phyloP scores from a whole-genome alignment of 2,113 vertebrate genomes.

The Rhinogobius similis region DNA sequence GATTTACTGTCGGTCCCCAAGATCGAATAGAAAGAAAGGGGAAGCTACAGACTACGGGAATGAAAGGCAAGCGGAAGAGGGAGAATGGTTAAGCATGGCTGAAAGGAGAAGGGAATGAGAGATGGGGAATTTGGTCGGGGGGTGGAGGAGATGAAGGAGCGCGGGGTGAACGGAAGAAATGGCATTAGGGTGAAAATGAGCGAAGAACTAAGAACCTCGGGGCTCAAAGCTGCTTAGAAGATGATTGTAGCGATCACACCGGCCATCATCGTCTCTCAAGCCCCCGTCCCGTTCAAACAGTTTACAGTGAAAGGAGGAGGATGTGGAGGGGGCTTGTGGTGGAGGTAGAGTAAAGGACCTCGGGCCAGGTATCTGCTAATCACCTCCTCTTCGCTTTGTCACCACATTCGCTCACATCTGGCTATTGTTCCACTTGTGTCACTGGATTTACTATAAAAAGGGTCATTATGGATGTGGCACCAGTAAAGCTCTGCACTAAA shows the following conservation, averaged over 20 bases:
- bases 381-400: slow-evolving; percentile 25
- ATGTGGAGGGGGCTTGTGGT: background rate
- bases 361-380: slow-evolving; percentile 45
- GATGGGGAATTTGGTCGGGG: slow-evolving; percentile 41
- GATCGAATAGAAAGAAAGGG: slow-evolving; percentile 46
- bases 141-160: slow-evolving; percentile 46
- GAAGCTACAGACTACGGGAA: slow-evolving; percentile 51
- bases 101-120: slow-evolving; percentile 53
- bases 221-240: slow-evolving; percentile 56
- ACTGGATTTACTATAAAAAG: slow-evolving; percentile 30
- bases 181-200: slow-evolving; percentile 60
- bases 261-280: slow-evolving; percentile 36
- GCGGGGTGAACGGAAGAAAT: slow-evolving; percentile 27
- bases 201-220: slow-evolving; percentile 51
- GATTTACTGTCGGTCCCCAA: slow-evolving; percentile 68
- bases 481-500: background rate
- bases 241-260: slow-evolving; percentile 49
- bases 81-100: slow-evolving; percentile 60
- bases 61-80: slow-evolving; percentile 42
- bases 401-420: slow-evolving; percentile 16
- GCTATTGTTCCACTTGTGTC: slow-evolving; percentile 32
- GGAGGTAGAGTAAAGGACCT: slow-evolving; percentile 40
- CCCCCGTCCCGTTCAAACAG: slow-evolving; percentile 40
- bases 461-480: slow-evolving; percentile 5
- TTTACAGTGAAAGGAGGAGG: slow-evolving; percentile 32